These are phyloP conservation scores for Mallateleia sp. DNA, from an alignment of 2,888 invertebrate species.

Conservation along the genomic window DNA sequence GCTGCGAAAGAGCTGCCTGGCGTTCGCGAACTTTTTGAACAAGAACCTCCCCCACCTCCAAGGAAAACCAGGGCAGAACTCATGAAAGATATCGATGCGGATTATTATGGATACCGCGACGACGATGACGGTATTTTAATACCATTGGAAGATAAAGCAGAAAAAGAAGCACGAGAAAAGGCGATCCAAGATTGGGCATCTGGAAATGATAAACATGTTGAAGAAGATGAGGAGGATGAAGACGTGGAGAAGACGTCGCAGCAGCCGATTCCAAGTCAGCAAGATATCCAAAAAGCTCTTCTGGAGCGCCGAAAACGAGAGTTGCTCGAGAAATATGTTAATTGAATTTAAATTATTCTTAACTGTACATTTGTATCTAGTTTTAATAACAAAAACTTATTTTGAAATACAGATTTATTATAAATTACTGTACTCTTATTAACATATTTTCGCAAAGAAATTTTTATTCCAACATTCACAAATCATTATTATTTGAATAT, in stretches of 20 bases:
- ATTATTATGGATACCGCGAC: constrained; percentile 99
- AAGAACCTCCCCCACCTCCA: constrained; percentile 97
- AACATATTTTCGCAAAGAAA: too few relatives aligned
- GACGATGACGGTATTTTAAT: constrained; percentile 99
- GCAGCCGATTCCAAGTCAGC: constrained; percentile 98
- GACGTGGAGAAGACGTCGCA: constrained; percentile 92
- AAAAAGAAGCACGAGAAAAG: constrained; percentile 92
- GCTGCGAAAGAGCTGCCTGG: constrained; percentile 99
- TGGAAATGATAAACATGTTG: constrained; percentile 90
- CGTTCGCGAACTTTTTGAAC: constrained; percentile 99
- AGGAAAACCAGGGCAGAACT: constrained; percentile 98
- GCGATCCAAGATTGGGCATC: constrained; percentile 94
- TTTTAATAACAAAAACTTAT: background rate
- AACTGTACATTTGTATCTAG: background rate
- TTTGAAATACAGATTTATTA: background rate
- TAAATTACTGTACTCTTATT: too few relatives aligned
- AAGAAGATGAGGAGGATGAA: constrained; percentile 91
- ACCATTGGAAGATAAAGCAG: constrained; percentile 96
- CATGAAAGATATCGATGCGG: constrained; percentile 99
- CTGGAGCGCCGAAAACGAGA: constrained; percentile 97
- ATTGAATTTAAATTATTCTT: constrained; percentile 64
- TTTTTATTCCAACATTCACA: too few relatives aligned
- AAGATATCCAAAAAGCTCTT: constrained; percentile 98
- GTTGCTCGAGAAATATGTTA: constrained; percentile 95
- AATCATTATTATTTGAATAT: too few relatives aligned